These are phyloP conservation scores for Oryzias curvinotus DNA, from an alignment of 2,113 vertebrate species.

Conservation along the genomic window DNA sequence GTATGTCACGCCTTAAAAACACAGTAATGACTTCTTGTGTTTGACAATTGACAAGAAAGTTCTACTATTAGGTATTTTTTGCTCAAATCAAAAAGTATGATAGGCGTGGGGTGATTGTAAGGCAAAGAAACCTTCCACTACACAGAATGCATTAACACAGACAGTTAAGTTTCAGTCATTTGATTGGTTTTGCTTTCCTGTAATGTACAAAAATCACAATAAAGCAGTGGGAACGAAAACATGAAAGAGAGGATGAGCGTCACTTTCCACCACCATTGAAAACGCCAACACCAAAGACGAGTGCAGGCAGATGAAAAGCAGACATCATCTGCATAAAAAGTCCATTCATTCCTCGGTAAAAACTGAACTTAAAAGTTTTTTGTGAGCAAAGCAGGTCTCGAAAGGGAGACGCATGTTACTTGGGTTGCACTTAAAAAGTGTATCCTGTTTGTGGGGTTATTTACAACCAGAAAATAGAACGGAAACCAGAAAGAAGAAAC, in stretches of 20 bases:
- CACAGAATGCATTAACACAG: neutral
- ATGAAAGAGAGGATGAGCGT: conserved; percentile 3
- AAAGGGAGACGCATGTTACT: neutral
- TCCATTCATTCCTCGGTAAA: conserved; percentile 16
- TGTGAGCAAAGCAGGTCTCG: conserved; percentile 15
- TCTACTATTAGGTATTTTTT: too few relatives aligned
- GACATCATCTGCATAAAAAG: conserved; percentile 13
- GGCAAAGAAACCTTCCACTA: too few relatives aligned
- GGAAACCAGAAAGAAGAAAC: conserved; percentile 7
- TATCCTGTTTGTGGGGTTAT: neutral
- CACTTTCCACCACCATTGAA: conserved; percentile 11
- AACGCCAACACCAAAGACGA: conserved; percentile 8
- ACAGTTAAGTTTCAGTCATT: neutral
- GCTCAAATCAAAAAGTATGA: too few relatives aligned
- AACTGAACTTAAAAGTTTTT: neutral
- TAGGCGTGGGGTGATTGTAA: too few relatives aligned
- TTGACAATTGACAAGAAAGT: too few relatives aligned
- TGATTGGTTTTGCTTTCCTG: neutral
- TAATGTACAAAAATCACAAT: neutral
- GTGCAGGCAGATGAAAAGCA: conserved; percentile 12
- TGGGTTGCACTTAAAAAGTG: conserved; percentile 2
- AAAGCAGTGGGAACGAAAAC: neutral
- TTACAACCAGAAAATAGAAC: neutral
- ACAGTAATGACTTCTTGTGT: too few relatives aligned
- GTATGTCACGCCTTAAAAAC: too few relatives aligned